A percentile compares a stretch with the other conserved stretches of the same genome.
phyloP scores from a whole-genome alignment of 2,797 vertebrate species.

The Gallirallus australis region DNA sequence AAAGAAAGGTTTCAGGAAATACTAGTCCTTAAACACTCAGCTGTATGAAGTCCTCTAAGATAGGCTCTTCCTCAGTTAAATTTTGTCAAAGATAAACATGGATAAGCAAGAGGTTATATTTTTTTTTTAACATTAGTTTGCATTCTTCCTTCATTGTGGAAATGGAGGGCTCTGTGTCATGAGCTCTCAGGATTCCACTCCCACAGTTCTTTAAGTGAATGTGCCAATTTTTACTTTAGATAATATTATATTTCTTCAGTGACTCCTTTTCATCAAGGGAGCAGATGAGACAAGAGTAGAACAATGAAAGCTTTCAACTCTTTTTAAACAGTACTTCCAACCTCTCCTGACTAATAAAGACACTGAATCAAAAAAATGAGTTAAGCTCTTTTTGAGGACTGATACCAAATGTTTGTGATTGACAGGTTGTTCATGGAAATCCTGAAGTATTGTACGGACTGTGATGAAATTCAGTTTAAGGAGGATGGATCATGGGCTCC shows the following conservation, averaged over 20 bases:
- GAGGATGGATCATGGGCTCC: slow-evolving; percentile 96
- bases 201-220: neutral
- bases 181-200: neutral
- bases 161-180: neutral
- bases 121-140: neutral
- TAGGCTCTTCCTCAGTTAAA: neutral
- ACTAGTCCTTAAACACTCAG: neutral
- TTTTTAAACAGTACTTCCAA: neutral
- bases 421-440: slow-evolving; percentile 98
- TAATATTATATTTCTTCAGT: neutral
- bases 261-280: neutral
- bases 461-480: slow-evolving; percentile 98
- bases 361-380: neutral
- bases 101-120: neutral
- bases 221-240: neutral
- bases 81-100: neutral
- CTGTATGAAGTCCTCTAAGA: neutral
- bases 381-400: neutral
- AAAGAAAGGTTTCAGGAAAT: neutral
- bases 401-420: neutral
- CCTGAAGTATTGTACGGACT: slow-evolving; percentile 94
- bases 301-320: neutral
- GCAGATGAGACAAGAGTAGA: neutral
- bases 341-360: neutral
- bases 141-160: neutral